phyloP scores from a whole-genome alignment of 1,140 invertebrate genomes.

The Drosophila leontia region DNA sequence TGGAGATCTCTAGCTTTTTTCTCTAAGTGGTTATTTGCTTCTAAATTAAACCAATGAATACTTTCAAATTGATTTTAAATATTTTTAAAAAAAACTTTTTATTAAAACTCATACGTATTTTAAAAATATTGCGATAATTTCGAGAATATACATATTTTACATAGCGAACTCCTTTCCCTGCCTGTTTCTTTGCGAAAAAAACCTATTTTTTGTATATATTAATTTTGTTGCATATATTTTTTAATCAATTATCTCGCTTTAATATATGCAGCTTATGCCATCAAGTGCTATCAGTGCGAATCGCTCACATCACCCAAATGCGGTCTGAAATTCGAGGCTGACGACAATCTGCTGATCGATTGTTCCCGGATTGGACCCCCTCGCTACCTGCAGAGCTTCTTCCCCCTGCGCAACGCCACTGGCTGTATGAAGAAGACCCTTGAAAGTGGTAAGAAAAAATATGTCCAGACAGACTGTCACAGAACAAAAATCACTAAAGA shows the following conservation, averaged over 20 bases:
- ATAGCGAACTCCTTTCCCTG: no score
- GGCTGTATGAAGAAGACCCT: constrained; percentile 80
- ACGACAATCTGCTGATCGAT: constrained; percentile 66
- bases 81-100: no score
- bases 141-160: no score
- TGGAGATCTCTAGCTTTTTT: background rate
- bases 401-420: constrained; percentile 70
- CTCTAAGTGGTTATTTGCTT: background rate
- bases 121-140: no score
- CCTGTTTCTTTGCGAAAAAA: no score
- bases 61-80: no score
- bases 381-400: constrained; percentile 65
- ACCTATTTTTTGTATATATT: background rate
- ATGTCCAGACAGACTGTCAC: background rate
- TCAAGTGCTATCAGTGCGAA: constrained; percentile 78
- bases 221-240: background rate
- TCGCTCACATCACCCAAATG: constrained; percentile 73
- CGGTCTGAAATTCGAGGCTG: constrained; percentile 73
- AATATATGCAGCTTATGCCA: constrained; percentile 52
- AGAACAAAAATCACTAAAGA: background rate
- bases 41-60: background rate
- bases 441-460: constrained; percentile 65
- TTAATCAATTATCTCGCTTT: background rate
- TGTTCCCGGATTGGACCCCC: constrained; percentile 66
- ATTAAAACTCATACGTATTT: no score